Conservation (phyloP, 1,140 invertebrate species). For the Diorhabda elongata region DNA sequence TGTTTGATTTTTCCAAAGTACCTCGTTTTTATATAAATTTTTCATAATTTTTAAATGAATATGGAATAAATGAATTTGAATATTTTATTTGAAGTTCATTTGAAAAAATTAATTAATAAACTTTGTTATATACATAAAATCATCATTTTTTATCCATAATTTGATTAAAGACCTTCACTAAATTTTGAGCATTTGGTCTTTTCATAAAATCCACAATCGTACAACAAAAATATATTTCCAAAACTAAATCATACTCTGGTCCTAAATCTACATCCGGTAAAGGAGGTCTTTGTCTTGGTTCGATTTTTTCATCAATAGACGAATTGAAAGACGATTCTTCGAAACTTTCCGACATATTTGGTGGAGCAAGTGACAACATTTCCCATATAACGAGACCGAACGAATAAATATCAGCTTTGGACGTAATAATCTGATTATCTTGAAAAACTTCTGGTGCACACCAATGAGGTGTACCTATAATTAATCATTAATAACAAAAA, state of each 20-base stretch:
- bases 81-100: too few species aligned
- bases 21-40: too few species aligned
- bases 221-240: slow-evolving; percentile 68
- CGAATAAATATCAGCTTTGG: slow-evolving; percentile 76
- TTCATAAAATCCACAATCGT: slow-evolving; percentile 59
- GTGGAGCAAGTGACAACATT: slow-evolving; percentile 69
- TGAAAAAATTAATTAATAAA: too few species aligned
- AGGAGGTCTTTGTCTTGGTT: slow-evolving; percentile 50
- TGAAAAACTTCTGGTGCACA: slow-evolving; percentile 69
- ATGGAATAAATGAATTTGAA: too few species aligned
- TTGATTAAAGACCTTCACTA: slow-evolving; percentile 17
- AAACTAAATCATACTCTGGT: slow-evolving; percentile 58
- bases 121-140: too few species aligned
- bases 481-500: too few species aligned
- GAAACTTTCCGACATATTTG: slow-evolving; percentile 49
- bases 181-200: slow-evolving; percentile 58
- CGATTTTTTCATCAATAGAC: slow-evolving; percentile 16
- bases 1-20: too few species aligned
- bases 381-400: slow-evolving; percentile 76
- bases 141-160: too few species aligned
- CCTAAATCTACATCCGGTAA: slow-evolving; percentile 62
- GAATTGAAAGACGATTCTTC: slow-evolving; percentile 26
- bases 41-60: too few species aligned
- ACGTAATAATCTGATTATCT: slow-evolving; percentile 56
- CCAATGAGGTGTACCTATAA: slow-evolving; percentile 63